These are phyloP conservation scores for Asbolus verrucosus DNA, from an alignment of 1,140 invertebrate genomes.

Conservation along the genomic window DNA sequence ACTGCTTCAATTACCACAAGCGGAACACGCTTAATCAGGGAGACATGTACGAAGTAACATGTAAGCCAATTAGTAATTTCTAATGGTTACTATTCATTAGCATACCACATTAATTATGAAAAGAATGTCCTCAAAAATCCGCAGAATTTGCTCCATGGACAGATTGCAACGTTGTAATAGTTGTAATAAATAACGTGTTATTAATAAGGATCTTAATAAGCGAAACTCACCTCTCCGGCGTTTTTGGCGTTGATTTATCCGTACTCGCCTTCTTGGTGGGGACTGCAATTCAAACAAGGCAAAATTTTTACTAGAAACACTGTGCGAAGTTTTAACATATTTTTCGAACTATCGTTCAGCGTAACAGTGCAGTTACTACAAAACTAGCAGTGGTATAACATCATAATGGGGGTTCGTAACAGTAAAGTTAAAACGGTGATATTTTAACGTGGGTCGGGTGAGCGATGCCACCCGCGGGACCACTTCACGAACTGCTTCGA, in stretches of 20 bases:
- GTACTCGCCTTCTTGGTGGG: conserved; percentile 6
- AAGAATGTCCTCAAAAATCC: not conserved
- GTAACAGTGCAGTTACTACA: conserved; percentile 19
- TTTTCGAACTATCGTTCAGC: no score
- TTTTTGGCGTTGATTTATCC: conserved; percentile 18
- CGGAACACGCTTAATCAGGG: conserved; percentile 16
- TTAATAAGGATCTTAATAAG: no score
- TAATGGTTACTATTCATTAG: not conserved
- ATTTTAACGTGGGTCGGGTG: conserved; percentile 58
- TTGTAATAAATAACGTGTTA: no score
- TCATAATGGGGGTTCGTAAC: conserved; percentile 35
- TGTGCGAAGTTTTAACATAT: no score
- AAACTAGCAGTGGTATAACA: no score
- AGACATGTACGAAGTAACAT: conserved; percentile 8
- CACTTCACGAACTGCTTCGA: conserved; percentile 52
- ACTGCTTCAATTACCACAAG: conserved; percentile 40
- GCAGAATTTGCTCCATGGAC: no score
- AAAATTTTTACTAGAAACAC: not conserved
- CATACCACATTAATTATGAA: not conserved
- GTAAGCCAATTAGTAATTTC: conserved; percentile 13
- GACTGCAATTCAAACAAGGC: conserved; percentile 24
- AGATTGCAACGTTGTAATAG: no score
- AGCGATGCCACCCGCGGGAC: conserved; percentile 51
- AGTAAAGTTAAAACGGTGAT: conserved; percentile 63
- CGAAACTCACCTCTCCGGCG: conserved; percentile 15